Evolutionary conservation across 2,888 invertebrate genomes (phyloP).

Genomic region (Macaria notata): DNA sequence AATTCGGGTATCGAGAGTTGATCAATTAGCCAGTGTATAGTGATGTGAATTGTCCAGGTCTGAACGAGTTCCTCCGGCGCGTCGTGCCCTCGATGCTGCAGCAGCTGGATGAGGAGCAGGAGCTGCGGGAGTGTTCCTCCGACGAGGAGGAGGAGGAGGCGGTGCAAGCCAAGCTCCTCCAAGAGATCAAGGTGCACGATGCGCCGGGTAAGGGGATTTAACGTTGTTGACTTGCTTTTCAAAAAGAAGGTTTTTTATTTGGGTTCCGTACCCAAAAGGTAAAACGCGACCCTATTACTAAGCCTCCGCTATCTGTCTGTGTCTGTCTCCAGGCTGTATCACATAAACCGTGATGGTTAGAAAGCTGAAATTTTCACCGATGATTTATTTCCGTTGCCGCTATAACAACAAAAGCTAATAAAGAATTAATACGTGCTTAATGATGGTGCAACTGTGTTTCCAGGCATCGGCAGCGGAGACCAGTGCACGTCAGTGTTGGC

Average conservation of each 20-base stretch:
- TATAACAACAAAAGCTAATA: no score
- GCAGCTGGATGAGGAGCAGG: slow-evolving; percentile 58
- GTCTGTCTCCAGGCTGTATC: no score
- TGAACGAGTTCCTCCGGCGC: slow-evolving; percentile 63
- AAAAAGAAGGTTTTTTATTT: neutral
- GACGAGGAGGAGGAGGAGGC: slow-evolving; percentile 70
- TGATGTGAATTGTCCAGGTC: slow-evolving; percentile 40
- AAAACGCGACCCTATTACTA: no score
- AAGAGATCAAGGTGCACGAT: slow-evolving; percentile 55
- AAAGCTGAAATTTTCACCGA: no score
- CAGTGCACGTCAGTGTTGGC: slow-evolving; percentile 50
- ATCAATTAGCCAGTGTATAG: no score
- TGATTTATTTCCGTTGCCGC: no score
- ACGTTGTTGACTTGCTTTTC: neutral
- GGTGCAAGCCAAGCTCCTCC: slow-evolving; percentile 53
- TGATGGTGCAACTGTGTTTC: neutral
- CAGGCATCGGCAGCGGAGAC: slow-evolving; percentile 55
- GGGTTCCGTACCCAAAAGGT: neutral
- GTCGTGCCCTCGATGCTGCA: slow-evolving; percentile 67
- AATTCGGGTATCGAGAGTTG: no score
- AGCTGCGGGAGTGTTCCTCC: slow-evolving; percentile 53
- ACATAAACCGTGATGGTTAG: no score
- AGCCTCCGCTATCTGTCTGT: no score
- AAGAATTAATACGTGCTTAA: neutral
- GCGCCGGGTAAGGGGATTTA: slow-evolving; percentile 6